These are phyloP conservation scores for Amblyraja radiata DNA, from an alignment of 2,797 vertebrate genomes.

Conservation along the genomic window DNA sequence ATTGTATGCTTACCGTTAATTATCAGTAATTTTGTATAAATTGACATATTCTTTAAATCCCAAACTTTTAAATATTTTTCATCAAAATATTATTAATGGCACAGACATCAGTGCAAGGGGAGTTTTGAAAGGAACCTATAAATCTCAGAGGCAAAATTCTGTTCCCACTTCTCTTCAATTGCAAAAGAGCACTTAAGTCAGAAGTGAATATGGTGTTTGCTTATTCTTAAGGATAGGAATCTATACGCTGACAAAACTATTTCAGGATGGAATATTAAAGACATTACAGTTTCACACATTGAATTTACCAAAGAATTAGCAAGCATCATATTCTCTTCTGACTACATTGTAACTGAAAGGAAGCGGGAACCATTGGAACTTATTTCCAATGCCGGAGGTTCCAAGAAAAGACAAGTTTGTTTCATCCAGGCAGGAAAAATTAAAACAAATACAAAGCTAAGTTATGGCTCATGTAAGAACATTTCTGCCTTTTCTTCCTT, in stretches of 20 bases:
- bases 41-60: not conserved
- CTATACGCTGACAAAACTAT: not conserved
- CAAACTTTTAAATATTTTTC: not conserved
- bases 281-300: not conserved
- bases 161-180: not conserved
- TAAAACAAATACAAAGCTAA: not conserved
- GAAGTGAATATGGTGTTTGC: not conserved
- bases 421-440: not conserved
- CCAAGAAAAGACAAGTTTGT: not conserved
- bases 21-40: not conserved
- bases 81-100: not conserved
- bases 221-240: not conserved
- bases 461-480: not conserved
- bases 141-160: not conserved
- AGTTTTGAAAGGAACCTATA: not conserved
- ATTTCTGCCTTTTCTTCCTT: not conserved
- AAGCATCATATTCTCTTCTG: not conserved
- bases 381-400: not conserved
- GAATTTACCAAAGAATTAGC: not conserved
- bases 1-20: not conserved
- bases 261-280: not conserved
- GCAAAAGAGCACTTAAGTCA: not conserved
- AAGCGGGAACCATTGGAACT: not conserved
- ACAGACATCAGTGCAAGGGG: not conserved
- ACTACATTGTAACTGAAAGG: not conserved